Percentiles rank a stretch among this genome's conserved stretches.
Evolutionary conservation across 2,797 vertebrate species (phyloP).

Genomic region (Jordanella pulchra): DNA sequence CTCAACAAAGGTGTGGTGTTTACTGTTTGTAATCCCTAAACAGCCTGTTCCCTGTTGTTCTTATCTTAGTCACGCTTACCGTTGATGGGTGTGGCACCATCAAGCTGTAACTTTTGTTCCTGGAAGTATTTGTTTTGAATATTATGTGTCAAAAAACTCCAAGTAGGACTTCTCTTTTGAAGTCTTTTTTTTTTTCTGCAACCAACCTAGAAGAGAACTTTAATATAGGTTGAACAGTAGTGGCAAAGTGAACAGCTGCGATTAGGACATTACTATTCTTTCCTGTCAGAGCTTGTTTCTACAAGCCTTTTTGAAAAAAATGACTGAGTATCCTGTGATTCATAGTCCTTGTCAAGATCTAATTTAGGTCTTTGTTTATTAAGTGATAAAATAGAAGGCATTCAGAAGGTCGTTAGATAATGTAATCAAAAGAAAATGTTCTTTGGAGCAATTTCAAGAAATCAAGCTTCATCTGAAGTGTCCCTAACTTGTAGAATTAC

Average conservation of each 20-base stretch:
- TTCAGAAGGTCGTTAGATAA: background rate
- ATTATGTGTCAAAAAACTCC: background rate
- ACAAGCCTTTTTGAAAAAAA: background rate
- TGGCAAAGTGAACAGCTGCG: background rate
- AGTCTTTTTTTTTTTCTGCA: constrained; percentile 5
- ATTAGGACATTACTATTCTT: constrained; percentile 40
- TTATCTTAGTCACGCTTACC: background rate
- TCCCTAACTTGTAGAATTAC: background rate
- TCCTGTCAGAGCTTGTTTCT: constrained; percentile 59
- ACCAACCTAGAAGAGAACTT: background rate
- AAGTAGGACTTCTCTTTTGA: background rate
- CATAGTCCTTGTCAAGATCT: constrained; percentile 1
- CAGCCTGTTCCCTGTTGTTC: background rate
- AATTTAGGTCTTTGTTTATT: constrained; percentile 12
- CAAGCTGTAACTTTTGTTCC: background rate
- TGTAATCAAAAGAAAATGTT: background rate
- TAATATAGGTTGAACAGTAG: constrained; percentile 27
- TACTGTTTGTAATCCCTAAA: background rate
- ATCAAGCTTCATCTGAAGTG: background rate
- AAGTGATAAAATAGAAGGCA: background rate
- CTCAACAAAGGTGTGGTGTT: constrained; percentile 38
- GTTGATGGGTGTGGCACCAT: background rate
- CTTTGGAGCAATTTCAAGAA: background rate
- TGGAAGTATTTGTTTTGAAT: background rate
- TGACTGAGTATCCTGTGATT: background rate